Base-by-base conservation (phyloP, 2,113 vertebrate species). In the Herpailurus yagouaroundi region DNA sequence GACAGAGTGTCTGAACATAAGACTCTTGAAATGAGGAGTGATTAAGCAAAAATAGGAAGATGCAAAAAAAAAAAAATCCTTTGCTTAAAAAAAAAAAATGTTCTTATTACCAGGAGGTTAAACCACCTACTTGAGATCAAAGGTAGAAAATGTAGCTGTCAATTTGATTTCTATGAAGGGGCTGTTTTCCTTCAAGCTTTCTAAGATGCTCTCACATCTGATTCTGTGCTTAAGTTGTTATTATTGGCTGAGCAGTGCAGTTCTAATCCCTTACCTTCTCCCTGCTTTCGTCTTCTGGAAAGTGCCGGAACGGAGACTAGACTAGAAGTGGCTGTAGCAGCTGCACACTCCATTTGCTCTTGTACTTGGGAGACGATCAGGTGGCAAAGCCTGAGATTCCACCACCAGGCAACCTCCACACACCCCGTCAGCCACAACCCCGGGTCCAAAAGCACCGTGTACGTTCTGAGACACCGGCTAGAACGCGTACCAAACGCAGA, bases 121-220 rank as follows among this genome's bases (percentile, higher is more conserved):
- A 81, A 13, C 81, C 50, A 52, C 4, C 50, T 64, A 21, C 18
- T 69, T 41, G 52, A 92, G 23, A 14, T 68, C 27, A 66, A 50
- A 73, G 18, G 81, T 73, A 80, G 76, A 88, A 84, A 79, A 68
- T 0, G 2, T 16, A 48, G 25, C 9, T 79, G 4, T 74, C 33
- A 6, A 15, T 9, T n/a, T 85, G 16, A 7, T 66, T 94, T 69
- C 57, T 12, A 38, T 1, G 16, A 50, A 66, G 1, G 9, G 4
- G 3, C 11, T 12, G 3, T 45, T 69, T 64, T 52, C 29, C 7
- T 29, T 7, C 21, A 73, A 68, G 7, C 15, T 41, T 50, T 82
- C 16, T 16, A n/a, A 60, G 9, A 2, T 1, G 4, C 27, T 27
- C n/a, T 21, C 1, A 0, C 2, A 0, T 11, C 52, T 14, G 9